phyloP scores from a whole-genome alignment of 2,888 invertebrate species.

The Heliothis peltigera region DNA sequence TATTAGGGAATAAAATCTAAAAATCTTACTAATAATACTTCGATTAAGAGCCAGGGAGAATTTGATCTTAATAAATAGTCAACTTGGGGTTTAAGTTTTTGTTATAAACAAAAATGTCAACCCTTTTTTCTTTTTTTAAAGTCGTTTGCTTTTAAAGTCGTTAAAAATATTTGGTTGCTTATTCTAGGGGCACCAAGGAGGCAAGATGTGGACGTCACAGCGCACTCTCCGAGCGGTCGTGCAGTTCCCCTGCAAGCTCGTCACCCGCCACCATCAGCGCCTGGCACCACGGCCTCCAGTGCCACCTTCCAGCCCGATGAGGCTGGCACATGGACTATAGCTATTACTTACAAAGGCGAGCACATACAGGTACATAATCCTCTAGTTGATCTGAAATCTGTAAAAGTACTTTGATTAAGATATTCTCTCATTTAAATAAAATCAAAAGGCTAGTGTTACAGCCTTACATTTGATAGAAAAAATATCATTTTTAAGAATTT shows the following conservation, averaged over 20 bases:
- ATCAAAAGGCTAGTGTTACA: too few relatives aligned
- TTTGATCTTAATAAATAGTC: too few relatives aligned
- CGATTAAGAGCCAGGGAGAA: too few relatives aligned
- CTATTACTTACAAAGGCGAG: conserved; percentile 98
- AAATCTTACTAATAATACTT: too few relatives aligned
- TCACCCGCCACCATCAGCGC: conserved; percentile 94
- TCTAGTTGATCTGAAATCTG: too few relatives aligned
- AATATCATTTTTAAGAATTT: neutral
- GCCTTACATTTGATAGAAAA: too few relatives aligned
- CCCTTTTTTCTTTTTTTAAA: too few relatives aligned
- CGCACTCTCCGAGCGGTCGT: conserved; percentile 96
- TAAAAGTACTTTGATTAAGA: too few relatives aligned
- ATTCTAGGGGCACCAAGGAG: conserved; percentile 92
- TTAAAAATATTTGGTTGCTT: too few relatives aligned
- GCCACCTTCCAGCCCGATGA: conserved; percentile 99
- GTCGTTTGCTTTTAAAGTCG: too few relatives aligned
- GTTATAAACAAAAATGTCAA: neutral
- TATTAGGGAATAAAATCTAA: neutral
- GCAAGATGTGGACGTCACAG: conserved; percentile 97
- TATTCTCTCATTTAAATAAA: too few relatives aligned
- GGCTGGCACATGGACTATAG: conserved; percentile 99
- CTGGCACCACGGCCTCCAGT: conserved; percentile 94
- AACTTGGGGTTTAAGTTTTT: too few relatives aligned
- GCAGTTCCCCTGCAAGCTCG: conserved; percentile 89
- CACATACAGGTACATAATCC: conserved; percentile 92